These are phyloP conservation scores for Apis laboriosa DNA, from an alignment of 1,140 invertebrate genomes.

Conservation along the genomic window DNA sequence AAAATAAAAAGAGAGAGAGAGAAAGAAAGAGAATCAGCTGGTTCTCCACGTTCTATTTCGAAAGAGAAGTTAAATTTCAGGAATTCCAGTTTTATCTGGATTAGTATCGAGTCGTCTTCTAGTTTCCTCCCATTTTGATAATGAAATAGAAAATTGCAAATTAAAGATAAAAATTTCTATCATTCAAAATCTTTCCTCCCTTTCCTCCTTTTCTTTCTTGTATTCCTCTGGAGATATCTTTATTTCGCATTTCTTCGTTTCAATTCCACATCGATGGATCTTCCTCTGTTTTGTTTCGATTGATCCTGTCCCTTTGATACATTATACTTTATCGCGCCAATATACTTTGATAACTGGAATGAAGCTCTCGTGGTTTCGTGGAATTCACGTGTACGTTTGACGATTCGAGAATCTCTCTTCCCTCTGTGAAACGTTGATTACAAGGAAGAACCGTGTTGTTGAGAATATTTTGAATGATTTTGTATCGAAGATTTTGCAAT, in stretches of 20 bases:
- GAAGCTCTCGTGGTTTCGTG: not conserved
- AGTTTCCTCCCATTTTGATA: conserved; percentile 38
- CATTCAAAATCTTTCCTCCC: not conserved
- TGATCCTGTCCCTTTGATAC: not conserved
- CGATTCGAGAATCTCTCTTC: conserved; percentile 6
- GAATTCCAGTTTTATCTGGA: conserved; percentile 25
- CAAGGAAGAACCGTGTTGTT: not conserved
- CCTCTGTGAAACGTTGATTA: not conserved
- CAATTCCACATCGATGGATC: not conserved
- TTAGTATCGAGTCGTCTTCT: not conserved
- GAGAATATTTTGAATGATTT: not conserved
- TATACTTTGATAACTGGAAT: not conserved
- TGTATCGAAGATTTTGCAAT: not conserved
- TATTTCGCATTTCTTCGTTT: not conserved
- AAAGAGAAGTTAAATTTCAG: conserved; percentile 43
- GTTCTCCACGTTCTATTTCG: not conserved
- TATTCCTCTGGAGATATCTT: not conserved
- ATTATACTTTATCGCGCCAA: not conserved
- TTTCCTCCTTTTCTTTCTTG: not conserved
- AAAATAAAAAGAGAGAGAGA: not conserved
- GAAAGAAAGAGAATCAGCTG: no score
- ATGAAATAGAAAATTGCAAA: not conserved
- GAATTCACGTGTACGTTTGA: not conserved
- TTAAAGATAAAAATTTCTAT: not conserved
- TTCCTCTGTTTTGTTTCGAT: not conserved